phyloP scores from a whole-genome alignment of 2,113 vertebrate genomes.

The Pomatorhinus ruficollis region DNA sequence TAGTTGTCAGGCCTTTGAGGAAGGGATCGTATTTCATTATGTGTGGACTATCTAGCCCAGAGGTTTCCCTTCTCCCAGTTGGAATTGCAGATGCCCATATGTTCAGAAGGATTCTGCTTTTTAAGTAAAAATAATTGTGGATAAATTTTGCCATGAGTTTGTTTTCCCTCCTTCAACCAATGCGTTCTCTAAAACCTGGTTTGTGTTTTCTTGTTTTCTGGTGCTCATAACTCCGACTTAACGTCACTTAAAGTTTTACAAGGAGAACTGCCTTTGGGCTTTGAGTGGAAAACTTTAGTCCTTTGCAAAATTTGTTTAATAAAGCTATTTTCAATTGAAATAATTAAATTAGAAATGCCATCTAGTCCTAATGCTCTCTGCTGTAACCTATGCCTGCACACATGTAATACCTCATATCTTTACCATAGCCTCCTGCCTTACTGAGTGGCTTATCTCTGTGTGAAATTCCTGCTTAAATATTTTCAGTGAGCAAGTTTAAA shows the following conservation, averaged over 20 bases:
- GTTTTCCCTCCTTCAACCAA: neutral
- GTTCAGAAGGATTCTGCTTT: neutral
- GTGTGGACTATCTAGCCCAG: neutral
- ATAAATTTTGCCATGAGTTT: neutral
- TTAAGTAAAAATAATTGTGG: neutral
- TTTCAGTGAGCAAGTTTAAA: conserved; percentile 60
- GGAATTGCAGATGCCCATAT: conserved; percentile 6
- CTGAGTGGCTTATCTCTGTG: conserved; percentile 17
- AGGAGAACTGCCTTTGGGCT: conserved; percentile 21
- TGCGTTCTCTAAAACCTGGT: neutral
- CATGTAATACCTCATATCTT: neutral
- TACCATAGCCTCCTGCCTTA: neutral
- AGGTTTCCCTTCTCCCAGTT: neutral
- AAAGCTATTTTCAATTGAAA: neutral
- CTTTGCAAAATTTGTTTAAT: conserved; percentile 3
- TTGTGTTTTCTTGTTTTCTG: conserved; percentile 16
- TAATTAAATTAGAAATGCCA: conserved; percentile 20
- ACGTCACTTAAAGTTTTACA: neutral
- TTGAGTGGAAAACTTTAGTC: neutral
- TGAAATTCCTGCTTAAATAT: conserved; percentile 50
- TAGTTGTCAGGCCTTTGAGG: neutral
- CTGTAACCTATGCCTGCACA: neutral
- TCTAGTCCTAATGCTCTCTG: neutral
- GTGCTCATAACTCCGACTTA: neutral
- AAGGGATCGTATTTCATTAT: neutral